These are phyloP conservation scores for Laterallus jamaicensis DNA, from an alignment of 2,113 vertebrate species.

Conservation along the genomic window DNA sequence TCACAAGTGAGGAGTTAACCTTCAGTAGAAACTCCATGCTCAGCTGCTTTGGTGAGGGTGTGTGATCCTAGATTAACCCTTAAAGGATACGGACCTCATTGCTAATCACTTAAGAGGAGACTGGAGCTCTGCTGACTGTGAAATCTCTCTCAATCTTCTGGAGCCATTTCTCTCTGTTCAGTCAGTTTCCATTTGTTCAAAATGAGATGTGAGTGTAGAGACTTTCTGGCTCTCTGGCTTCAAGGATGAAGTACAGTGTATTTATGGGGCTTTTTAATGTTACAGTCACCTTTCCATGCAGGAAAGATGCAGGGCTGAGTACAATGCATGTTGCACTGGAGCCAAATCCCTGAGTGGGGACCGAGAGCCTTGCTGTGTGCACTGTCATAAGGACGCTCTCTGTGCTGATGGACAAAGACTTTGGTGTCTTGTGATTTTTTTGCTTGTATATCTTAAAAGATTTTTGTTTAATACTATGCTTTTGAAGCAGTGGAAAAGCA, in stretches of 20 bases:
- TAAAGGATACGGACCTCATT: fast-evolving
- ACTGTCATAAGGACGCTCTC: background rate
- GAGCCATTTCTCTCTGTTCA: background rate
- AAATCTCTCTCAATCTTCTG: background rate
- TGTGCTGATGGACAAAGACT: background rate
- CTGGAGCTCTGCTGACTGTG: background rate
- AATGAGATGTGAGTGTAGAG: background rate
- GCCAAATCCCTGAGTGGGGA: background rate
- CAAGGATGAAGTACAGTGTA: background rate
- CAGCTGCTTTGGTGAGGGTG: fast-evolving
- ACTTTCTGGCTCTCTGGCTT: background rate
- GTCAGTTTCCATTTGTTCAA: background rate
- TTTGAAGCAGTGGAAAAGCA: background rate
- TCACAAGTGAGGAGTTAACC: fast-evolving
- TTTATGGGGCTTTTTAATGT: background rate
- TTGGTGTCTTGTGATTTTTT: background rate
- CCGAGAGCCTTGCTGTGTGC: background rate
- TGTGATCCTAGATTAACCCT: background rate
- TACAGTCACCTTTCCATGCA: background rate
- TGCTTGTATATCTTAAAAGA: background rate
- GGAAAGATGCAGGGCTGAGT: background rate
- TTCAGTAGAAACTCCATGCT: background rate
- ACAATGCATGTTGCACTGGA: background rate
- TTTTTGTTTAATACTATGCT: background rate
- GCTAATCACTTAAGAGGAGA: background rate